phyloP scores from a whole-genome alignment of 2,888 invertebrate genomes.

The Craniophora ligustri region DNA sequence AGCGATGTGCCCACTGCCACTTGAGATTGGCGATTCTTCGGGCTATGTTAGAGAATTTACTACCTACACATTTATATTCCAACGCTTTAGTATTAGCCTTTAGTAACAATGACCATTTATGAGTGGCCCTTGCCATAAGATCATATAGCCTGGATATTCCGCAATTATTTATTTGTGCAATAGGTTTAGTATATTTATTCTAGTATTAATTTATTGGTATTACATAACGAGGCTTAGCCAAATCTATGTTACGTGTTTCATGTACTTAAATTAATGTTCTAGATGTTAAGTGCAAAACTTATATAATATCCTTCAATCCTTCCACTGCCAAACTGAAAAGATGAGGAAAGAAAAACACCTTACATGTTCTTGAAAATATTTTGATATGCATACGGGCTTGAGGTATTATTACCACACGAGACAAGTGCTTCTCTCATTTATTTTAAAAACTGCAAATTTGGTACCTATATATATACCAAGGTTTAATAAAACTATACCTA shows the following conservation, averaged over 20 bases:
- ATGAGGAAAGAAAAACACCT: neutral
- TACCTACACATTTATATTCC: too few relatives aligned
- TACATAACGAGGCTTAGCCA: slow-evolving; percentile 55
- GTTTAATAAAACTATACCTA: slow-evolving; percentile 36
- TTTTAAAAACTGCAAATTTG: too few relatives aligned
- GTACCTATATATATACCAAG: too few relatives aligned
- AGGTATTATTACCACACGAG: too few relatives aligned
- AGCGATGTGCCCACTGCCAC: too few relatives aligned
- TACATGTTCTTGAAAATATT: slow-evolving; percentile 13
- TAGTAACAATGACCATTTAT: too few relatives aligned
- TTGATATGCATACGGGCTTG: too few relatives aligned
- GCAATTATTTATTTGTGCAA: slow-evolving; percentile 59
- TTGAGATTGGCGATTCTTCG: too few relatives aligned
- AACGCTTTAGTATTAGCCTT: too few relatives aligned
- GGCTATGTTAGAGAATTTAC: too few relatives aligned
- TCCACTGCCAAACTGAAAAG: slow-evolving; percentile 22
- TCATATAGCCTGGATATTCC: slow-evolving; percentile 19
- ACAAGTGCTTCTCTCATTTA: too few relatives aligned
- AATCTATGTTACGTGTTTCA: slow-evolving; percentile 54
- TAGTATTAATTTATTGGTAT: slow-evolving; percentile 45
- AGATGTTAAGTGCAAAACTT: slow-evolving; percentile 32
- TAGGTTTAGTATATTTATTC: slow-evolving; percentile 54
- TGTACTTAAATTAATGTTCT: slow-evolving; percentile 54
- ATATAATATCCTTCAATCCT: slow-evolving; percentile 40
- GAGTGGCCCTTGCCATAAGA: neutral